Evolutionary conservation across 1,140 invertebrate genomes (phyloP), one percentile per base, ranked within the genome.

Genomic region (Psix sp.): DNA sequence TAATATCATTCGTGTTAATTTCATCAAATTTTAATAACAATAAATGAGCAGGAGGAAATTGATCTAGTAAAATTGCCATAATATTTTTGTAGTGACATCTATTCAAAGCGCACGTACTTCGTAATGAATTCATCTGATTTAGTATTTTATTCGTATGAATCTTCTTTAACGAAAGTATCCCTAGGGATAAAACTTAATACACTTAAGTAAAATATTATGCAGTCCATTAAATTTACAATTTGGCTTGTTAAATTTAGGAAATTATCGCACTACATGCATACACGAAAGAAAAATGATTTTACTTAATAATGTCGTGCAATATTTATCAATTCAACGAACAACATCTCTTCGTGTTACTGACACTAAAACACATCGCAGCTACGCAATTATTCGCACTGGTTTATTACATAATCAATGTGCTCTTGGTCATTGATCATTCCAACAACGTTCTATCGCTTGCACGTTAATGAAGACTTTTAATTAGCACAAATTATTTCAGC

Each of bases 161-260:
- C 15, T 46, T n/a, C 33, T 46, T 42, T 40, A 48, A 56, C 49
- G 16, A 56, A 66, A 66, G 54, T 66, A 16, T 18, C 26, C 42
- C 49, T 43, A 20, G 6, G 49, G 51, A 33, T 17, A 56, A 33
- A 54, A 29, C 31, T 39, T 66, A 66, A 66, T 66, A 48, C 33
- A 40, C 49, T 66, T 66, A 56, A 66, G 62, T 66, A 66, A 66
- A 56, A 59, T 60, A 68, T 68, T 68, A 57, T 51, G 40, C 56
- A 54, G 54, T 45, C 29, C 65, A 60, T 68, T 68, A 70, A 62
- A 62, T 62, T 62, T 11, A 26, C 48, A 57, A 60, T 56, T 62
- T 49, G 5, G 26, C 21, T 21, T 36, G 24, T 15, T 70, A 40
- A 33, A 70, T 62, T 56, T 62, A 29, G 17, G 52, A 46, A 60